Base-by-base conservation (phyloP, 2,888 invertebrate genomes). In the Microctonus brassicae region DNA sequence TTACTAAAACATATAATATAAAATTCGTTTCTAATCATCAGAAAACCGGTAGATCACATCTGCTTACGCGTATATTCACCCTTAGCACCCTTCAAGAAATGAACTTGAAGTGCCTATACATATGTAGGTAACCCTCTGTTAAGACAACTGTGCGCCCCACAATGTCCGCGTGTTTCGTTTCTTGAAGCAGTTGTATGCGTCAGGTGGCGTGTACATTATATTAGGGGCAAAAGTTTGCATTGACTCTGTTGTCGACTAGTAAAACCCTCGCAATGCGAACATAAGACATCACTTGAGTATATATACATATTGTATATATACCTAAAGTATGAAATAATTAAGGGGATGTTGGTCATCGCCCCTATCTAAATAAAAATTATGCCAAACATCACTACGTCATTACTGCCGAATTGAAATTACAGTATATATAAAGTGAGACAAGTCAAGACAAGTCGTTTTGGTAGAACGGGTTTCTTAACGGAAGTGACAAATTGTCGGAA, bases 131-230 rank as follows among this genome's bases (percentile, higher is more conserved):
- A 72, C 34, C 77, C 78, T 75, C 73, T 71, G 73, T 78, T 73
- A 78, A 83, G 81, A 80, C 83, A 84, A 85, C 84, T 81, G 85
- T 76, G 57, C 47, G 33, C 34, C 53, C 33, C 60, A 36, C 58
- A n/a, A n/a, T n/a, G 36, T 58, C 55, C n/a, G n/a, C 34, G 65
- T 64, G 47, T 29, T 5, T n/a, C n/a, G n/a, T 34, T 57, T 75
- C 77, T 80, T 73, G 68, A 79, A 79, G 80, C 86, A 85, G 85
- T 86, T 86, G 85, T 74, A 70, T 4, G 80, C 83, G 85, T 86
- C 86, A 86, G 86, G 83, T 86, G 86, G 85, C 73, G 69, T 73
- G 80, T 81, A 82, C 79, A 77, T 76, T 80, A 77, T 72, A 73
- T 76, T 80, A 77, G 75, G 74, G 78, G 75, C 60, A 67, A 69